phyloP scores from a whole-genome alignment of 2,113 vertebrate genomes.

The Thalassoma bifasciatum region DNA sequence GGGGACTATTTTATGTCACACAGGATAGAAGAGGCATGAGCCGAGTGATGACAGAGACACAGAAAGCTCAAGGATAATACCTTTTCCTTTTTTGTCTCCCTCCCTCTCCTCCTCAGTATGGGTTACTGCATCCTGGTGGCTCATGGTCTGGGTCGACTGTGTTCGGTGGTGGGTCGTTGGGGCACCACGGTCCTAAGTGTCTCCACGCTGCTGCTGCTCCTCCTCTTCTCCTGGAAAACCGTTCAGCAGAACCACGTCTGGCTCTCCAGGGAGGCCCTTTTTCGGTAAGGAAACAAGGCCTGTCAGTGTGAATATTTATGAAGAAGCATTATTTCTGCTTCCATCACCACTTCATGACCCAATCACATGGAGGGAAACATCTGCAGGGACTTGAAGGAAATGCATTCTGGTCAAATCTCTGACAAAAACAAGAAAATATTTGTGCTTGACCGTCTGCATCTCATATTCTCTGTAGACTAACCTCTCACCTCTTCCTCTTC shows the following conservation, averaged over 20 bases:
- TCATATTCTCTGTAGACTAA: background rate
- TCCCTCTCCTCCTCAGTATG: conserved; percentile 84
- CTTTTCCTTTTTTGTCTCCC: background rate
- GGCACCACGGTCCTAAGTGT: conserved; percentile 82
- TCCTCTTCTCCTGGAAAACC: conserved; percentile 95
- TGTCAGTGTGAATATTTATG: too few species aligned
- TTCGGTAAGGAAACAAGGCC: conserved; percentile 82
- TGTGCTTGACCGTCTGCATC: background rate
- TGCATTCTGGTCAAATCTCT: too few species aligned
- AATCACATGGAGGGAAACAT: too few species aligned
- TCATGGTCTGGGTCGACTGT: conserved; percentile 89
- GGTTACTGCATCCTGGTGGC: conserved; percentile 96
- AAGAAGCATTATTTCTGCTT: too few species aligned
- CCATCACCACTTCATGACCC: too few species aligned
- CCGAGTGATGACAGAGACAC: background rate
- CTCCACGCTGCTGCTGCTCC: conserved; percentile 86
- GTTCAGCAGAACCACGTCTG: conserved; percentile 95
- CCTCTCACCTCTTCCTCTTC: background rate
- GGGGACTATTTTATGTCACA: background rate
- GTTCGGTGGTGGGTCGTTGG: conserved; percentile 84
- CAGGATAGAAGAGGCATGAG: background rate
- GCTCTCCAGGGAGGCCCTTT: conserved; percentile 95
- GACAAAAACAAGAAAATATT: too few species aligned
- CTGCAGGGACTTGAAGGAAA: too few species aligned
- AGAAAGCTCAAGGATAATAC: background rate